Conservation (phyloP, 2,113 vertebrate species). For the Propithecus coquereli region DNA sequence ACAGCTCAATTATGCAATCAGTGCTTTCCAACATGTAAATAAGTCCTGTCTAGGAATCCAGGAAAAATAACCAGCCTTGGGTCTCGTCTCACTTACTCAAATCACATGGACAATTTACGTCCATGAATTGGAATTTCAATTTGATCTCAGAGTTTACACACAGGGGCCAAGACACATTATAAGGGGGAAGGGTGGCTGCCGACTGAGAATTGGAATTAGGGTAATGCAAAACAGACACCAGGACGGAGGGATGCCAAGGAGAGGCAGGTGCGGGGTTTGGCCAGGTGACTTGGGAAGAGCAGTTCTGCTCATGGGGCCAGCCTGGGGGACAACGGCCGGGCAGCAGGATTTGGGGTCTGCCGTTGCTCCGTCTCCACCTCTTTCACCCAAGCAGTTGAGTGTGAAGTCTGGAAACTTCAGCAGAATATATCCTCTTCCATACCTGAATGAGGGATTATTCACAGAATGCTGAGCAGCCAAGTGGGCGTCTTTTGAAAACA, state of each 20-base stretch:
- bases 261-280: neutral
- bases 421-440: neutral
- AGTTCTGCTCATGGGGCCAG: neutral
- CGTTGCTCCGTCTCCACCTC: accelerated
- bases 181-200: neutral
- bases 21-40: neutral
- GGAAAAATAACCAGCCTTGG: conserved; percentile 29
- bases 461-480: neutral
- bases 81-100: conserved; percentile 21
- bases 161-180: conserved; percentile 11
- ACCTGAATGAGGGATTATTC: conserved; percentile 8
- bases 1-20: neutral
- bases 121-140: conserved; percentile 54
- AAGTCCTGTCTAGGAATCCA: neutral
- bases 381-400: neutral
- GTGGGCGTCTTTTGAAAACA: conserved; percentile 49
- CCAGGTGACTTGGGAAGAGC: neutral
- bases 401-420: neutral
- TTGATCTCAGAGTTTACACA: conserved; percentile 36
- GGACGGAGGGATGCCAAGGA: accelerated
- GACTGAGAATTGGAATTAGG: neutral
- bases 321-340: accelerated
- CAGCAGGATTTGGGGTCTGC: neutral
- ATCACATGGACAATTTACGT: conserved; percentile 61
- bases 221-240: neutral